These are phyloP conservation scores for Sebastes fasciatus DNA, from an alignment of 2,113 vertebrate genomes.

Conservation along the genomic window DNA sequence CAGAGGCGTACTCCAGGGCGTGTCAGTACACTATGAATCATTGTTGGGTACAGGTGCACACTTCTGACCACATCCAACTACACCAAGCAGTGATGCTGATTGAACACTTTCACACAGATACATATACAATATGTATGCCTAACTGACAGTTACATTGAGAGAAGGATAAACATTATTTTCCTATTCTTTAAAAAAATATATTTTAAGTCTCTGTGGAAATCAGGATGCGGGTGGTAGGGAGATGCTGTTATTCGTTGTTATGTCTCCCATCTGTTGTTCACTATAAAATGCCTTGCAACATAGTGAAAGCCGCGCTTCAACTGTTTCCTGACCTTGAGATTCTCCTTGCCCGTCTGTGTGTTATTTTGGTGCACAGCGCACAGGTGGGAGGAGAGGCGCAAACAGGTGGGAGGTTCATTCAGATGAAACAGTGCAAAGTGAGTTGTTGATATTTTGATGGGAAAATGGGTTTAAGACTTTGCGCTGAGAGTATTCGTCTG, in stretches of 20 bases:
- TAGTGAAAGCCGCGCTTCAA: background rate
- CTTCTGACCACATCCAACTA: background rate
- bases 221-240: background rate
- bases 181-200: background rate
- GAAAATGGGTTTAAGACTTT: background rate
- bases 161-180: background rate
- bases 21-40: background rate
- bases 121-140: background rate
- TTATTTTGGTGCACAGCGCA: background rate
- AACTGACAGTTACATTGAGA: background rate
- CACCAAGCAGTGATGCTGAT: background rate
- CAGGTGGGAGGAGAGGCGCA: background rate
- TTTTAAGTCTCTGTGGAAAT: background rate
- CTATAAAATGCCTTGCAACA: background rate
- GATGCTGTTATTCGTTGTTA: background rate
- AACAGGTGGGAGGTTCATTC: background rate
- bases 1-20: background rate
- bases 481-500: background rate
- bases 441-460: background rate
- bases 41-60: background rate
- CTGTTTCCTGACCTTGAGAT: slow-evolving; percentile 2
- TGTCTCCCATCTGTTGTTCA: no score
- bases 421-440: background rate
- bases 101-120: background rate
- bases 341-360: background rate